Conservation (phyloP, 2,888 invertebrate genomes). For the Tromatobia lineatoria region DNA sequence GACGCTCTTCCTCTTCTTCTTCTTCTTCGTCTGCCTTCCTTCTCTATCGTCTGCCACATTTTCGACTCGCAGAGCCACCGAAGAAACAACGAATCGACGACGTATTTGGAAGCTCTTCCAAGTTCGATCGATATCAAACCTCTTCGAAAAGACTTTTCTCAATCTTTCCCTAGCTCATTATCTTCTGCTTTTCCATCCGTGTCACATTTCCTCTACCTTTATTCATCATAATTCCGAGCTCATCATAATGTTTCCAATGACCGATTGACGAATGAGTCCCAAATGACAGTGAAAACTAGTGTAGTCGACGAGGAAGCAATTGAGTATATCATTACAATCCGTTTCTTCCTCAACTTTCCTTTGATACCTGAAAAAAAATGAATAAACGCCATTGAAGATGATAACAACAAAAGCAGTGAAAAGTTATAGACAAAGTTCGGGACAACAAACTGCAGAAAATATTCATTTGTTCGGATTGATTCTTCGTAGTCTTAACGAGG, state of each 20-base stretch:
- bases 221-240: constrained; percentile 42
- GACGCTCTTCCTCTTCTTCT: constrained; percentile 35
- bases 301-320: constrained; percentile 43
- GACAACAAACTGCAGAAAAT: constrained; percentile 12
- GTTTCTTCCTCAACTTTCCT: constrained; percentile 26
- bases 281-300: constrained; percentile 52
- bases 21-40: neutral
- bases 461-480: constrained; percentile 30
- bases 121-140: constrained; percentile 53
- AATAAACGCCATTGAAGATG: neutral
- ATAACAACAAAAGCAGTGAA: neutral
- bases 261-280: constrained; percentile 39
- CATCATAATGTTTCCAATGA: constrained; percentile 21
- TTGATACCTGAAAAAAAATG: neutral
- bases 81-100: constrained; percentile 58
- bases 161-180: constrained; percentile 62
- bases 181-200: constrained; percentile 30
- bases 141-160: constrained; percentile 41
- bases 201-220: constrained; percentile 3
- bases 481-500: neutral
- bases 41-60: constrained; percentile 9
- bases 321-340: constrained; percentile 63
- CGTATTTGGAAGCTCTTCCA: constrained; percentile 52
- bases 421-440: neutral
- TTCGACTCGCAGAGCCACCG: neutral